phyloP scores from a whole-genome alignment of 2,797 vertebrate genomes.

The Macroramphosus scolopax region DNA sequence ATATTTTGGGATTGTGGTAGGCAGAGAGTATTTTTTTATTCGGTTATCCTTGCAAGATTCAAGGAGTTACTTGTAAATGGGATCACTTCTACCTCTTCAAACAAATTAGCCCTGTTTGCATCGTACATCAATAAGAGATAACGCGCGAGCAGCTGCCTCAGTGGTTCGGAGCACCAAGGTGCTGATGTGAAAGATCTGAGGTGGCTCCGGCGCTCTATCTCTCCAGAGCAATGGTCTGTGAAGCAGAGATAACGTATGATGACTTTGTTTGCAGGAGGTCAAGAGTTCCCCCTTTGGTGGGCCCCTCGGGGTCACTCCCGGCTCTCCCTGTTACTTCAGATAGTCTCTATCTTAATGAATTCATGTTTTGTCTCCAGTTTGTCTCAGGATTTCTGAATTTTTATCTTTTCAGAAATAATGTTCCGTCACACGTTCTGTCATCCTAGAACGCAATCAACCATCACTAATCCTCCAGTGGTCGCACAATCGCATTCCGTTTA shows the following conservation, averaged over 20 bases:
- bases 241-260: conserved; percentile 39
- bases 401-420: conserved; percentile 18
- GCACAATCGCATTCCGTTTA: conserved; percentile 44
- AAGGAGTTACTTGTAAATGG: conserved; percentile 53
- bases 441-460: conserved; percentile 38
- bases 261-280: conserved; percentile 50
- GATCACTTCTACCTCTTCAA: conserved; percentile 54
- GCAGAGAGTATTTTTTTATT: conserved; percentile 46
- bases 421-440: conserved; percentile 8
- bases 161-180: conserved; percentile 56
- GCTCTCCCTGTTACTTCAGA: conserved; percentile 9
- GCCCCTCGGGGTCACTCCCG: conserved; percentile 18
- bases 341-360: conserved; percentile 18
- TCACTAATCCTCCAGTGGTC: conserved; percentile 52
- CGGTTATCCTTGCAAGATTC: conserved; percentile 29
- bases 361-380: conserved; percentile 3
- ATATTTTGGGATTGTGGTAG: conserved; percentile 50
- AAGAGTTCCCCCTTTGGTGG: conserved; percentile 43
- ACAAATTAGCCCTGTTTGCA: conserved; percentile 56
- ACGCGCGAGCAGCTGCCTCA: conserved; percentile 58
- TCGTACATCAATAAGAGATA: conserved; percentile 58
- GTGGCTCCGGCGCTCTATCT: conserved; percentile 49
- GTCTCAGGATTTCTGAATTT: conserved; percentile 2
- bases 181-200: conserved; percentile 63
- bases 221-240: conserved; percentile 47